Evolutionary conservation across 2,888 invertebrate species (phyloP), one percentile per base, ranked within the genome.

Genomic region (Aleiodes alternator): DNA sequence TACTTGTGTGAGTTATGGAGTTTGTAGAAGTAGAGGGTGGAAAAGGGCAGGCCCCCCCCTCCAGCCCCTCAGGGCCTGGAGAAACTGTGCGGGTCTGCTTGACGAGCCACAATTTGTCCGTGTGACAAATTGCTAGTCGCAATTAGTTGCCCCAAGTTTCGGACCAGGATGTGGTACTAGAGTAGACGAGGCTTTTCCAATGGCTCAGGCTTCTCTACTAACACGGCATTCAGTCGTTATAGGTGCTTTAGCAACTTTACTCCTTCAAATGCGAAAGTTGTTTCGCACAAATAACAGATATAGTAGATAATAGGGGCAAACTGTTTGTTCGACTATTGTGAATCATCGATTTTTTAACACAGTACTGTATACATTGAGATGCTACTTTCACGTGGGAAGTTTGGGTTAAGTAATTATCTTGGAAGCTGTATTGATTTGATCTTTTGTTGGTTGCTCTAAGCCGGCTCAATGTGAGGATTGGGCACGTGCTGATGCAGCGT

Each of bases 71-170:
- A 48, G 51, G 48, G 64, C 61, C 55, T 57, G 38, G 43, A 34
- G 70, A 66, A 72, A 57, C 12, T 56, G 51, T 66, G 71, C 66
- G 82, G 80, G 76, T 78, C 82, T 80, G 82, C 73, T 84, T 84
- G 84, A 85, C 83, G 85, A 86, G 83, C 81, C 84, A 83, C 85
- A 86, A 87, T 87, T 86, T 85, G 84, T 86, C 86, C 85, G 83
- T 84, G 85, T 87, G 87, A 87, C 85, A 86, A 87, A 87, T 86
- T 85, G 86, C 86, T 83, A 84, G 84, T 86, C 84, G 87, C 87
- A 87, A 87, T 87, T 87, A 87, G 87, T 86, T 86, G 85, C 80
- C 51, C 84, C 79, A 84, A 86, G 85, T 84, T 85, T 81, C 83
- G 83, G 84, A 83, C 82, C 82, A 50, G 85, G 82, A 85, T 84